A percentile compares a stretch with the other conserved stretches of the same genome.
Evolutionary conservation across 1,140 invertebrate species (phyloP).

Genomic region (Platorchestia sp.): DNA sequence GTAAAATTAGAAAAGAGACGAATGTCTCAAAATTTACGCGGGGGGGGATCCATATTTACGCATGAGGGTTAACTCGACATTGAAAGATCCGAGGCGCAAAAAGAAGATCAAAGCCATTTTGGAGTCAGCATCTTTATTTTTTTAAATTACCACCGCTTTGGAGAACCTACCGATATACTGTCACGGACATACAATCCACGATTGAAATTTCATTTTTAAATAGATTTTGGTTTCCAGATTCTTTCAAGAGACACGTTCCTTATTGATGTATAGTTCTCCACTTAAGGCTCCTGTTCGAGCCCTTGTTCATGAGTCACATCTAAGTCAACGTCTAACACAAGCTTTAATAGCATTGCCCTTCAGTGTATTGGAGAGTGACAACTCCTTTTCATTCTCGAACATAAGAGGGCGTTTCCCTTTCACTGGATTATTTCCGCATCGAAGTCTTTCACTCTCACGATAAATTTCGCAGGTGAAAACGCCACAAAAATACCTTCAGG

Average conservation of each 20-base stretch:
- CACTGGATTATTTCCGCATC: constrained; percentile 12
- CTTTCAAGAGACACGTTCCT: background rate
- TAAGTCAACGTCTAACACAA: background rate
- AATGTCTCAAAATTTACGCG: no score
- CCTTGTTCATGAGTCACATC: background rate
- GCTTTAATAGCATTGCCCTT: background rate
- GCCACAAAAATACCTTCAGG: background rate
- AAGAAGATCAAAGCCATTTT: background rate
- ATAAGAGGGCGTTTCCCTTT: background rate
- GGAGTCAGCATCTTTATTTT: no score
- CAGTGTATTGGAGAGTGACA: background rate
- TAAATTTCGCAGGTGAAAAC: background rate
- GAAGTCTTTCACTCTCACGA: background rate
- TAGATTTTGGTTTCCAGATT: background rate
- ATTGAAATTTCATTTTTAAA: background rate
- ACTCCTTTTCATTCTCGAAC: background rate
- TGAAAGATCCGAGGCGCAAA: background rate
- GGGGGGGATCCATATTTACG: no score
- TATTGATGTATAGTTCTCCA: background rate
- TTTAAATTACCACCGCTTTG: background rate
- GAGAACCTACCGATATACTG: background rate
- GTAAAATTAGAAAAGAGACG: no score
- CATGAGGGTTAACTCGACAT: background rate
- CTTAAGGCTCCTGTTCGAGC: background rate
- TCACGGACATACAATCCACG: background rate